A percentile compares a stretch with the other conserved stretches of the same genome.
phyloP scores from a whole-genome alignment of 2,888 invertebrate genomes.

The Scotopteryx bipunctaria region DNA sequence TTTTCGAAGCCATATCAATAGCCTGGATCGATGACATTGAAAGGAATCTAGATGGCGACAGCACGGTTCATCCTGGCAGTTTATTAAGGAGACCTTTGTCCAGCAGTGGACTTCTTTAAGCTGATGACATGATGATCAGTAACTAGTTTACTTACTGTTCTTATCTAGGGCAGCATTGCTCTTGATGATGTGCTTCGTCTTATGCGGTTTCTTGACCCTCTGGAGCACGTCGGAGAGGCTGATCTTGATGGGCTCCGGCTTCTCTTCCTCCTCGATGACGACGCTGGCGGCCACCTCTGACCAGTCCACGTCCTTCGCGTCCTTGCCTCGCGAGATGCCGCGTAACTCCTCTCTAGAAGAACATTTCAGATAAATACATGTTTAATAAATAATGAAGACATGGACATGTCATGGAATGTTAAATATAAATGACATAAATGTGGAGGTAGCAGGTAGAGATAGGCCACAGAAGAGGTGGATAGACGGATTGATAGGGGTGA shows the following conservation, averaged over 20 bases:
- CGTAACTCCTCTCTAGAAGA: slow-evolving; percentile 89
- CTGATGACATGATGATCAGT: too few relatives aligned
- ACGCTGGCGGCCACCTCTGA: slow-evolving; percentile 87
- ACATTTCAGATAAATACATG: background rate
- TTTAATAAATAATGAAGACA: background rate
- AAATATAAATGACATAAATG: too few relatives aligned
- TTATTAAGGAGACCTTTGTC: too few relatives aligned
- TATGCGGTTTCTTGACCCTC: slow-evolving; percentile 86
- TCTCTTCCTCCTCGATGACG: slow-evolving; percentile 82
- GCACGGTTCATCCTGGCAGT: too few relatives aligned
- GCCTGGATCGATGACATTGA: too few relatives aligned
- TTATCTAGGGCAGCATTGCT: slow-evolving; percentile 81
- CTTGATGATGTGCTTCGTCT: slow-evolving; percentile 80
- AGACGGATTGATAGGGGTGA: too few relatives aligned
- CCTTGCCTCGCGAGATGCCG: slow-evolving; percentile 92
- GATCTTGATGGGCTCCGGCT: slow-evolving; percentile 90
- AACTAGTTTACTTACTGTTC: slow-evolving; percentile 81
- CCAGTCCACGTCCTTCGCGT: slow-evolving; percentile 95
- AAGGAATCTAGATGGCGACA: too few relatives aligned
- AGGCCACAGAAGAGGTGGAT: too few relatives aligned
- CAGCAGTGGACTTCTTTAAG: too few relatives aligned
- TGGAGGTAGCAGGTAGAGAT: too few relatives aligned
- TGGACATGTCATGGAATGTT: too few relatives aligned
- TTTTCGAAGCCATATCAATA: too few relatives aligned
- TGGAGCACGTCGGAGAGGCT: slow-evolving; percentile 88